phyloP scores from a whole-genome alignment of 1,140 invertebrate genomes.

The Calosoma granatense region DNA sequence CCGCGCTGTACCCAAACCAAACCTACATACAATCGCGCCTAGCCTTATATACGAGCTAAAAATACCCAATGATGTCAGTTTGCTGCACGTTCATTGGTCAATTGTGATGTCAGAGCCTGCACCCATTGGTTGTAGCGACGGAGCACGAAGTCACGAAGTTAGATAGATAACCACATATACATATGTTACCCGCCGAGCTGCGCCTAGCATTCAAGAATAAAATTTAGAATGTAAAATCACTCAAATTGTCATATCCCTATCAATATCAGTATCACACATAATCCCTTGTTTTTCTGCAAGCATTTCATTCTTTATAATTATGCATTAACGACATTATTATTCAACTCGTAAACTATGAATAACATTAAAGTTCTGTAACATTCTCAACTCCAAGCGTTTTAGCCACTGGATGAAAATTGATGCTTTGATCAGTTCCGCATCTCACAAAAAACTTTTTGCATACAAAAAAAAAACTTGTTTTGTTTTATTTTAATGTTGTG shows the following conservation, averaged over 20 bases:
- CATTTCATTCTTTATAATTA: no score
- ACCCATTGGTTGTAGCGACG: neutral
- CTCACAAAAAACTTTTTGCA: no score
- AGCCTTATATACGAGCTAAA: constrained; percentile 5
- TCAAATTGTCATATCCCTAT: constrained; percentile 3
- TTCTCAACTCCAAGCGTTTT: no score
- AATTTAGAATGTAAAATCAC: constrained; percentile 6
- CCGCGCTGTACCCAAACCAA: constrained; percentile 6
- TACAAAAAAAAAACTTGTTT: no score
- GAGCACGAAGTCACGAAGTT: constrained; percentile 5
- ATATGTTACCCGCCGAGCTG: constrained; percentile 8
- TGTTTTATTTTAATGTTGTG: no score
- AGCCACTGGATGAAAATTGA: no score
- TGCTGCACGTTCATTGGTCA: neutral
- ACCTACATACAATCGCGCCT: constrained; percentile 5
- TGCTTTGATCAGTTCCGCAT: no score
- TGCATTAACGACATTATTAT: no score
- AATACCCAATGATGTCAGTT: neutral
- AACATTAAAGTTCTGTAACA: no score
- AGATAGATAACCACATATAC: no score
- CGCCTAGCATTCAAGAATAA: constrained; percentile 6
- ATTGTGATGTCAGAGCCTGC: neutral
- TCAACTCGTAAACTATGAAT: no score
- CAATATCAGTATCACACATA: constrained; percentile 1
- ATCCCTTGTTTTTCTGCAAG: no score